phyloP scores from a whole-genome alignment of 2,797 vertebrate species.

The Halcyon leucocephala region DNA sequence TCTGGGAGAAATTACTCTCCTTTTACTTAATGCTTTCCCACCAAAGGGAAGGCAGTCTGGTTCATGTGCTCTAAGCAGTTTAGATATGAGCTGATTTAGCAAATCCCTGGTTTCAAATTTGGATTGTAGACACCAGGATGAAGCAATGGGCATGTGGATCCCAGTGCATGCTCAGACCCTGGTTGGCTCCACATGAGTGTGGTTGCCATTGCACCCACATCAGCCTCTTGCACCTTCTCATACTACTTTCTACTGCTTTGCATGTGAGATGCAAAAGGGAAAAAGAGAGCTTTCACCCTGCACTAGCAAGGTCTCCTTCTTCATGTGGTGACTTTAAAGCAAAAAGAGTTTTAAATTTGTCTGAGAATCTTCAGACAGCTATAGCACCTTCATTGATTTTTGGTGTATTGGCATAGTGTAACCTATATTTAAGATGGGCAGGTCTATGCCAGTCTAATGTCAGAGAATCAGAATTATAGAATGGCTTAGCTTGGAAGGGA shows the following conservation, averaged over 20 bases:
- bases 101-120: not conserved
- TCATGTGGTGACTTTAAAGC: not conserved
- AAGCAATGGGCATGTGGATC: not conserved
- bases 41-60: not conserved
- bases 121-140: not conserved
- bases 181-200: accelerated
- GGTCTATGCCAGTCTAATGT: not conserved
- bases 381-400: not conserved
- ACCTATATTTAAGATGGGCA: not conserved
- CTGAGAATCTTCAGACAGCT: not conserved
- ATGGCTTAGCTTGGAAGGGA: too few species aligned
- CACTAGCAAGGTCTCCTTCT: not conserved
- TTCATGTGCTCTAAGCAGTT: not conserved
- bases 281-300: not conserved
- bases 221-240: not conserved
- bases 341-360: not conserved
- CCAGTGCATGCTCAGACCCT: accelerated
- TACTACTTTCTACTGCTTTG: not conserved
- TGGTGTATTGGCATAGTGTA: not conserved
- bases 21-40: not conserved
- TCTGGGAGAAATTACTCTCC: not conserved
- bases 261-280: not conserved
- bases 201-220: not conserved
- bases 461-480: too few species aligned
- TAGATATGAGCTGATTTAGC: not conserved